Base-by-base conservation (phyloP, 2,797 vertebrate species). In the Stomatorhinus walkeri region DNA sequence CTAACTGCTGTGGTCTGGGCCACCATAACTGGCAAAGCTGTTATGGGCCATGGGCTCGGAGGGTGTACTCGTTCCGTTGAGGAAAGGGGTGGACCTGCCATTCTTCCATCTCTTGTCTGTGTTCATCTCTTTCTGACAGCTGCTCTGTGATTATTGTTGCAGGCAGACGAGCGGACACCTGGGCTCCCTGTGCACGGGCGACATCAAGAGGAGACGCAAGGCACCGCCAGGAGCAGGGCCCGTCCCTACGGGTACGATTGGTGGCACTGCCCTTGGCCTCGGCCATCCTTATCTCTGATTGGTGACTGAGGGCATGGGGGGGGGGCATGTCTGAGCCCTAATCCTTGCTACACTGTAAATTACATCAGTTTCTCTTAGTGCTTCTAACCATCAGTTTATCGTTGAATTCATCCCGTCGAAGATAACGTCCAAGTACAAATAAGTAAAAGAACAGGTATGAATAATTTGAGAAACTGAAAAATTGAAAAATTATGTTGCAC, bases 151-250 rank as follows among this genome's bases (percentile, higher is more conserved):
- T 95, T 96, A 95, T 95, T 93, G 92, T 95, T 94, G 91, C 95
- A 99, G 98, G 93, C 98, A 99, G 95, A 99, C 98, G 92, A 99
- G 98, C 89, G 96, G 98, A 91, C 98, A 99, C 94, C 96, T 99
- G 90, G 98, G 98, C 93, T 99, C 98, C 85, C 92, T 99, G 88
- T 99, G 98, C 92, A 99, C 96, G 22, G 98, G 98, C 89, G 98
- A 99, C 89, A 96, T 99, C 96, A 99, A 99, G 95, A 96, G 98
- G 92, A 97, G 98, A 93, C 96, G 98, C 90, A 99, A 99, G 95
- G 98, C 98, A 52, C 97, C 98, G 89, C 98, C 98, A 91, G 95
- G 98, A 85, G 96, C 97, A 89, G 97, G 96, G 92, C 94, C 96
- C 22, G 94, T 93, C 0, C 91, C 96, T 85, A 85, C 97, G 96